Percentiles rank a stretch among this genome's conserved stretches.
Evolutionary conservation across 1,140 invertebrate species (phyloP).

Genomic region (Rhynchophorus ferrugineus): DNA sequence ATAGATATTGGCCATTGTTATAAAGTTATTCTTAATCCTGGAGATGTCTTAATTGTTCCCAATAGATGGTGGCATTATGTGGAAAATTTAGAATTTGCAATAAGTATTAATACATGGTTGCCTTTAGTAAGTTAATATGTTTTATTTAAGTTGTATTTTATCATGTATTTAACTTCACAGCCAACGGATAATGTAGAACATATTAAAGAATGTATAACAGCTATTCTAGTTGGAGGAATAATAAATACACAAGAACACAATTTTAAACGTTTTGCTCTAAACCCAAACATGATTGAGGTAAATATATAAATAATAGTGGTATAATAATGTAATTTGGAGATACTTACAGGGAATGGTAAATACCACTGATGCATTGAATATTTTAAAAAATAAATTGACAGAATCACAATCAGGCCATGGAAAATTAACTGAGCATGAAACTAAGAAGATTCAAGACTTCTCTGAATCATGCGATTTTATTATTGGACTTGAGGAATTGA

Average conservation of each 20-base stretch:
- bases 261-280: slow-evolving; percentile 25
- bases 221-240: slow-evolving; percentile 30
- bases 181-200: slow-evolving; percentile 31
- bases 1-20: slow-evolving; percentile 46
- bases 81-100: slow-evolving; percentile 64
- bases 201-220: slow-evolving; percentile 32
- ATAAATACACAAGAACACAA: slow-evolving; percentile 16
- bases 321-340: neutral
- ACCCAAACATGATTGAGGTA: slow-evolving; percentile 29
- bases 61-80: slow-evolving; percentile 96
- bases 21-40: slow-evolving; percentile 63
- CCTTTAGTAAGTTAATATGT: slow-evolving; percentile 49
- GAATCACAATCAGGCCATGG: neutral
- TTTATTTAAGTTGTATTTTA: neutral
- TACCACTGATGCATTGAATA: slow-evolving; percentile 1
- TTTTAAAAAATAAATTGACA: neutral
- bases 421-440: neutral
- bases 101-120: slow-evolving; percentile 86
- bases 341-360: slow-evolving; percentile 11
- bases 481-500: slow-evolving; percentile 10
- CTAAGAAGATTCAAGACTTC: no score
- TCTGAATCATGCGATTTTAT: neutral
- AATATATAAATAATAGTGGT: slow-evolving; percentile 2
- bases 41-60: slow-evolving; percentile 83
- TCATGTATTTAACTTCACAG: slow-evolving; percentile 19